Base-by-base conservation (phyloP, 2,113 vertebrate species). In the Mionectes macconnelli region DNA sequence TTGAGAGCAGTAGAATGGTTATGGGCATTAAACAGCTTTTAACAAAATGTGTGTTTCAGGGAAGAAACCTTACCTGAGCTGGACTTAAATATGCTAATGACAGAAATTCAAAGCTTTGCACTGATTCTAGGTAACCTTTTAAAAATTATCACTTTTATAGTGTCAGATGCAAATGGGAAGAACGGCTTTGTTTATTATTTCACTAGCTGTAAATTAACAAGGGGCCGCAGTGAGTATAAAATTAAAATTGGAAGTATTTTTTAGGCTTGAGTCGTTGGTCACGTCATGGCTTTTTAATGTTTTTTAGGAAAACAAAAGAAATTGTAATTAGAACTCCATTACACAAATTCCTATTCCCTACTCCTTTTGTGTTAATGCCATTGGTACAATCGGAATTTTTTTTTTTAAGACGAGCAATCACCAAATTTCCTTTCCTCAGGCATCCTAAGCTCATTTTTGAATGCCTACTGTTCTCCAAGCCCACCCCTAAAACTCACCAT, bases 1-100 rank as follows among this genome's bases (percentile, higher is more conserved):
- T 98, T 91, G 95, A 96, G 96, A 97, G 96, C 96, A 98, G 97
- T 96, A 96, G 92, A 98, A 97, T 96, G 94, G 91, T 97, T 97
- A 97, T 97, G 92, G 96, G 94, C 95, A 94, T 84, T 96, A 91
- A 97, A 97, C 84, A 97, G 97, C 93, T 97, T 97, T 97, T 96
- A 97, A 91, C 93, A 96, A 97, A 98, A 98, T 84, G 87, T 17
- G 16, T 88, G 69, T 98, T 96, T 95, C 94, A 96, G 91, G 80
- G 47, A 95, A 93, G 93, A 87, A 97, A 74, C 66, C 79, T 83
- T 91, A 94, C 95, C 94, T 94, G 94, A 97, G 86, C 56, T 92
- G 94, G 89, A 82, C 91, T 96, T 97, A 93, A 95, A 97, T 96
- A 94, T 94, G 94, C 66, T 97, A 97, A 97, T 30, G 74, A 90